Evolutionary conservation across 2,113 vertebrate species (phyloP).

Genomic region (Pterocles orientalis): DNA sequence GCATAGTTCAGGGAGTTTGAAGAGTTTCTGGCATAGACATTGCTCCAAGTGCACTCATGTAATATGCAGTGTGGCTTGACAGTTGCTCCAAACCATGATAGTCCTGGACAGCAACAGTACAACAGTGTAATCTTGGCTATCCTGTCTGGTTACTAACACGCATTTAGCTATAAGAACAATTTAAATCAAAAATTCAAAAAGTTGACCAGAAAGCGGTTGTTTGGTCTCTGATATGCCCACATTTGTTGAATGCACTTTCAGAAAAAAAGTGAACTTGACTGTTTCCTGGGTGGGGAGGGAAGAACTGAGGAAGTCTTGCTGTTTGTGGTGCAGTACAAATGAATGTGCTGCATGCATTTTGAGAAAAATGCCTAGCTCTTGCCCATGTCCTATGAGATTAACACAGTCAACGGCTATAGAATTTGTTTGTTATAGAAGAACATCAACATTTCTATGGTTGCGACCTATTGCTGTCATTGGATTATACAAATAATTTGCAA

Average conservation of each 20-base stretch:
- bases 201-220: accelerated
- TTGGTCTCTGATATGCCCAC: background rate
- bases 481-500: background rate
- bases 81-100: background rate
- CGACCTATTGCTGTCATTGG: background rate
- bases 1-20: background rate
- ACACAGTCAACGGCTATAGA: background rate
- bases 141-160: background rate
- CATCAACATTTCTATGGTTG: background rate
- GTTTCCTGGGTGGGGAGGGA: background rate
- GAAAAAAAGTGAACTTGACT: background rate
- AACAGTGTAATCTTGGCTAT: background rate
- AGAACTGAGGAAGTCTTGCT: background rate
- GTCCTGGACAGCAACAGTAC: background rate
- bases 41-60: background rate
- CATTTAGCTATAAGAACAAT: background rate
- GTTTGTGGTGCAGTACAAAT: background rate
- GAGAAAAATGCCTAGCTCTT: background rate
- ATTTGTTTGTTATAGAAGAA: background rate
- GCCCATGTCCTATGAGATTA: background rate
- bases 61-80: background rate
- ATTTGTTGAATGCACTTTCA: background rate
- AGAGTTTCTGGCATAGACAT: background rate
- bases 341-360: background rate
- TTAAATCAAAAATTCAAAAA: background rate